Base-by-base conservation (phyloP, 2,888 invertebrate genomes). In the Barypeithes pellucidus region DNA sequence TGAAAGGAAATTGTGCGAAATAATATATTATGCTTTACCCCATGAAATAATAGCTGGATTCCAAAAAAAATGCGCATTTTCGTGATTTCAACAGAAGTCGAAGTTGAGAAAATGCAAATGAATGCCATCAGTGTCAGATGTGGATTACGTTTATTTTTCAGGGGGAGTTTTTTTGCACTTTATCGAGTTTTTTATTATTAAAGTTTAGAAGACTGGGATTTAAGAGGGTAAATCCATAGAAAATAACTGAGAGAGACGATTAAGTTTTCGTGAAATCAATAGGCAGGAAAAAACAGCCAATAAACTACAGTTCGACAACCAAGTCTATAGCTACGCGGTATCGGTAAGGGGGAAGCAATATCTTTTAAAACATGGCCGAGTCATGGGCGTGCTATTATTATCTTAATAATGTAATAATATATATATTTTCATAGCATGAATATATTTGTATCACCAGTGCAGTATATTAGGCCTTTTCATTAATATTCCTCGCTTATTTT, bases 61-160 rank as follows among this genome's bases (percentile, higher is more conserved):
- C 24, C 54, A 57, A 71, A 65, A 60, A n/a, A 47, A 45, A 65
- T 70, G 70, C 70, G 57, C 70, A 70, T 70, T 65, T 71, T 65
- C 60, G 59, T 71, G 65, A 71, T 71, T 65, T 71, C 65, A 39
- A 47, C 71, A 59, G 71, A 59, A 59, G 43, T 63, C 69, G 71
- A 60, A 65, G 65, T 71, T 65, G 65, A 65, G 71, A 73, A 73
- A 66, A 72, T 73, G 73, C 59, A 73, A 73, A 73, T 73, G 63
- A 67, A 63, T n/a, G 63, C 68, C 65, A 73, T 73, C 67, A 73
- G 68, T 63, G 67, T 73, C 73, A 73, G 68, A 73, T 68, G 68
- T 72, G 67, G 72, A 67, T 60, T 67, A 54, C 60, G 60, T 60
- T 72, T 67, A 61, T 67, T 66, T 54, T 52, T 57, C 57, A 20